Evolutionary conservation across 2,797 vertebrate species (phyloP).

Genomic region (Syngnathus acus): DNA sequence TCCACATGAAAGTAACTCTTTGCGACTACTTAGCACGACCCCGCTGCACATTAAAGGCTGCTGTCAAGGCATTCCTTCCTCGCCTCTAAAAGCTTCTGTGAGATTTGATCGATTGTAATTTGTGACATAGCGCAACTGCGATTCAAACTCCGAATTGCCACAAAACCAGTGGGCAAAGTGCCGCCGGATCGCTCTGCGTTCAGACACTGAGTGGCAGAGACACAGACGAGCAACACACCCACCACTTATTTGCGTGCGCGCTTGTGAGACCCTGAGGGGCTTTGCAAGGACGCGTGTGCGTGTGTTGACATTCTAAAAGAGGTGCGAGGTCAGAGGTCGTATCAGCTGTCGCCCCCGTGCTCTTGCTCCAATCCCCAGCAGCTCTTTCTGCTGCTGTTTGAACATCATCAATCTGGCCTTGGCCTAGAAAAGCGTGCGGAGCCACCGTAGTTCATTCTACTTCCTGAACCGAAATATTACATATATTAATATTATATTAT

Average conservation of each 20-base stretch:
- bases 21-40: slow-evolving; percentile 55
- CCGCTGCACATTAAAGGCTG: slow-evolving; percentile 54
- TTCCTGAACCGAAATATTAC: not conserved
- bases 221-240: not conserved
- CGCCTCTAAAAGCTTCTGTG: too few relatives aligned
- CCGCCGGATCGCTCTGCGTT: too few relatives aligned
- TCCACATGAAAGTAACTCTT: slow-evolving; percentile 65
- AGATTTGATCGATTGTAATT: too few relatives aligned
- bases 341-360: slow-evolving; percentile 58
- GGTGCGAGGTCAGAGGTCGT: slow-evolving; percentile 61
- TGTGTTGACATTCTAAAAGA: slow-evolving; percentile 57
- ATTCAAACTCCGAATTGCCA: too few relatives aligned
- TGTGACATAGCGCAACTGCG: too few relatives aligned
- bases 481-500: not conserved
- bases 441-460: not conserved
- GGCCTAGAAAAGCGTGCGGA: not conserved
- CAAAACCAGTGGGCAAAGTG: too few relatives aligned
- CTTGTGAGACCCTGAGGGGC: not conserved
- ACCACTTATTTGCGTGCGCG: not conserved
- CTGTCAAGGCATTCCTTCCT: slow-evolving; percentile 31
- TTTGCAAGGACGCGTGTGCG: slow-evolving; percentile 16
- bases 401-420: slow-evolving; percentile 51
- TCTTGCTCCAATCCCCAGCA: slow-evolving; percentile 57
- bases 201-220: not conserved
- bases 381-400: slow-evolving; percentile 61